Evolutionary conservation across 53 echinoderm and acorn worm genomes (phyloP).

Genomic region (Temnopleurus reevesii): DNA sequence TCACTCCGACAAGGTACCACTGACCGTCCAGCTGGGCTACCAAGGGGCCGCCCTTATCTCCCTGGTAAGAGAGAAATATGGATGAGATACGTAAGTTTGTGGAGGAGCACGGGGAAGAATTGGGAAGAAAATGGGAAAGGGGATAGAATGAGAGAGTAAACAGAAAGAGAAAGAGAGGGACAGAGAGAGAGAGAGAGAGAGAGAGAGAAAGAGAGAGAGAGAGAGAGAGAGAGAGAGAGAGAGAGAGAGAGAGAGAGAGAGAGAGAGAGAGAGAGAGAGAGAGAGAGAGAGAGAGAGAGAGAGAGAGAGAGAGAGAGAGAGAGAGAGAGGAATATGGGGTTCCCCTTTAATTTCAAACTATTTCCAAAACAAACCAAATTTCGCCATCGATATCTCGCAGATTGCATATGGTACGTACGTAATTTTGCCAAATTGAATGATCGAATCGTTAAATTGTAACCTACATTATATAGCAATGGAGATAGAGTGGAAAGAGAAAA

Average conservation of each 20-base stretch:
- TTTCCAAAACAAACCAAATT: too few species aligned
- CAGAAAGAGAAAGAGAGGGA: background rate
- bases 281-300: background rate
- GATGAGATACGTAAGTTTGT: too few species aligned
- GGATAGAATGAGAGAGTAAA: background rate
- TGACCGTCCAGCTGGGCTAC: background rate
- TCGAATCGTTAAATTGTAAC: too few species aligned
- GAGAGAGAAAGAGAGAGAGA: background rate
- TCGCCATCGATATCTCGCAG: too few species aligned
- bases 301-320: background rate
- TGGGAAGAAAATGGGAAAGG: too few species aligned
- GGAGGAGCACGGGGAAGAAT: background rate
- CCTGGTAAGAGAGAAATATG: background rate
- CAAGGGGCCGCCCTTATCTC: conserved; percentile 47
- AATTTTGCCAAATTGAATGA: too few species aligned
- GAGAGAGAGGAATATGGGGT: too few species aligned
- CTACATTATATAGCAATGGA: too few species aligned
- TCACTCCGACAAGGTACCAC: conserved; percentile 41
- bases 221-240: background rate
- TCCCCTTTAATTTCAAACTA: too few species aligned
- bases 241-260: background rate
- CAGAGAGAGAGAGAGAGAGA: background rate
- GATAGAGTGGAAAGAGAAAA: too few species aligned
- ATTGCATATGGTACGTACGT: too few species aligned
- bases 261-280: background rate